Percentiles rank a stretch among this genome's conserved stretches.
phyloP scores from a whole-genome alignment of 2,113 vertebrate genomes.

The Gorsachius goisagi region DNA sequence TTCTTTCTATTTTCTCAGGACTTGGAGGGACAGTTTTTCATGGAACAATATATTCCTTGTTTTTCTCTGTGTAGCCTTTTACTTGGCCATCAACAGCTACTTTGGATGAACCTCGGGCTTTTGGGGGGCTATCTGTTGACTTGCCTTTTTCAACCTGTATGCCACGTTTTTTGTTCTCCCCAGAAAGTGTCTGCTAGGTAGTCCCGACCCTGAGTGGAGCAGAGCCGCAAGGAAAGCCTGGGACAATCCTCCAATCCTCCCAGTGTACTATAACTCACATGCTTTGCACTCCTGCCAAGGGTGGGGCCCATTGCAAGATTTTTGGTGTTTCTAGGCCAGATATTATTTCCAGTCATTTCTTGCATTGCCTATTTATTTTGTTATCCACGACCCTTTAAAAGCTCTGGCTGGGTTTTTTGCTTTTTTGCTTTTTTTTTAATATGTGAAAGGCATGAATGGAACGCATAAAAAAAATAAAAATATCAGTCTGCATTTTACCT shows the following conservation, averaged over 20 bases:
- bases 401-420: background rate
- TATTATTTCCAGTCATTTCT: slow-evolving; percentile 36
- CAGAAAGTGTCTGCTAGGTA: background rate
- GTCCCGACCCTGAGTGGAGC: background rate
- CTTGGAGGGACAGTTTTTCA: background rate
- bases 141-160: background rate
- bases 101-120: background rate
- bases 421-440: background rate
- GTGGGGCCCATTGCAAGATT: slow-evolving; percentile 7
- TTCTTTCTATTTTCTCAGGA: background rate
- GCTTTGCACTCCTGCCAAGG: slow-evolving; percentile 2
- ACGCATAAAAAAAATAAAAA: background rate
- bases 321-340: slow-evolving; percentile 26
- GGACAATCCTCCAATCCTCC: background rate
- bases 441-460: slow-evolving; percentile 13
- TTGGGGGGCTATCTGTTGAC: background rate
- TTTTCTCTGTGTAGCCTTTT: background rate
- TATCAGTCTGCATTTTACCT: background rate
- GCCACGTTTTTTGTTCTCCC: background rate
- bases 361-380: slow-evolving; percentile 19
- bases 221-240: background rate
- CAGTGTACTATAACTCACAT: background rate
- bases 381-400: background rate
- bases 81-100: background rate
- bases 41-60: background rate